A percentile compares a stretch with the other conserved stretches of the same genome.
Conservation (phyloP, 2,888 invertebrate genomes). For the Synanthedon tipuliformis region DNA sequence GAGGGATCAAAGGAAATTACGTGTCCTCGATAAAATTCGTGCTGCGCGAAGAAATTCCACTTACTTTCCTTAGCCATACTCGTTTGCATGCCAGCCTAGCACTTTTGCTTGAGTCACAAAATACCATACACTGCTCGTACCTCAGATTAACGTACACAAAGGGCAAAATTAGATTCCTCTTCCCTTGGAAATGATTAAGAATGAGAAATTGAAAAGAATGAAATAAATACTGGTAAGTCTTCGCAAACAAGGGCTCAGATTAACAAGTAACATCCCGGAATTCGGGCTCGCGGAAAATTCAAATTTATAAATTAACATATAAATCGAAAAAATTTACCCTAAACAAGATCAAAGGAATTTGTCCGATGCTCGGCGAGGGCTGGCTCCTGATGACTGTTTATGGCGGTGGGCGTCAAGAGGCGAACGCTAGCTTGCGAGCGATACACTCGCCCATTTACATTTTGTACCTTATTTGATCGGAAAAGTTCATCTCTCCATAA, state of each 20-base stretch:
- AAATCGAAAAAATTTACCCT: constrained; percentile 67
- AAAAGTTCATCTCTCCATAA: constrained; percentile 19
- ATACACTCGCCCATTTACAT: constrained; percentile 36
- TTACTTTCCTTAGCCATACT: constrained; percentile 29
- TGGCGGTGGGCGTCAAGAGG: constrained; percentile 23
- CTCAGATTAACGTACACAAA: background rate
- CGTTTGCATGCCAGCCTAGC: constrained; percentile 38
- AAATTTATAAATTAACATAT: constrained; percentile 66
- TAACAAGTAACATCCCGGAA: constrained; percentile 42
- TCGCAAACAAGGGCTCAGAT: constrained; percentile 38
- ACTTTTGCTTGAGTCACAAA: constrained; percentile 10
- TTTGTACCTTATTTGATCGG: constrained; percentile 29
- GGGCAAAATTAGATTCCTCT: background rate
- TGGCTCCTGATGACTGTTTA: constrained; percentile 54
- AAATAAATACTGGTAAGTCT: constrained; percentile 23
- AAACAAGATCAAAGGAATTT: constrained; percentile 66
- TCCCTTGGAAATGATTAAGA: background rate
- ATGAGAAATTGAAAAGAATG: constrained; percentile 18
- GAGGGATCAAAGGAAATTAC: constrained; percentile 66
- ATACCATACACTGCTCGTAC: background rate
- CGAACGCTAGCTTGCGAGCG: constrained; percentile 16
- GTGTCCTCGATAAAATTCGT: constrained; percentile 56
- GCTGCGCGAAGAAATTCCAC: constrained; percentile 51
- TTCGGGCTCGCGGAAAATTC: constrained; percentile 49
- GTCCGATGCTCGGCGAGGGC: constrained; percentile 43